Evolutionary conservation across 2,888 invertebrate genomes (phyloP).

Genomic region (Nebria salina): DNA sequence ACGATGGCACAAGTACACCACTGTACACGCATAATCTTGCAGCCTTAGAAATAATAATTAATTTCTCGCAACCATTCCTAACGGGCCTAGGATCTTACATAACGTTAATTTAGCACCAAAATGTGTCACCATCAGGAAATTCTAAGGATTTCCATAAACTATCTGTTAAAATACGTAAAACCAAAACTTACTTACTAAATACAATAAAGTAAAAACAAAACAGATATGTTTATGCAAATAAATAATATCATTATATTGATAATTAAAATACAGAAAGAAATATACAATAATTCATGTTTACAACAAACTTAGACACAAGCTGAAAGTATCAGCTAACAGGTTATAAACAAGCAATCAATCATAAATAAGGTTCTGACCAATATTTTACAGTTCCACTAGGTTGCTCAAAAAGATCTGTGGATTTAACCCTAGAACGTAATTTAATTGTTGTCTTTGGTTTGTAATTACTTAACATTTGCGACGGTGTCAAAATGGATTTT

Average conservation of each 20-base stretch:
- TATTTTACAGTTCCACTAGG: conserved; percentile 62
- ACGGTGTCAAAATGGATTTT: conserved; percentile 77
- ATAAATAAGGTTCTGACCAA: conserved; percentile 61
- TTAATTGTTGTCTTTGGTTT: conserved; percentile 74
- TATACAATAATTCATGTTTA: conserved; percentile 12
- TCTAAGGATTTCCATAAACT: no score
- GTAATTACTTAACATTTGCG: conserved; percentile 77
- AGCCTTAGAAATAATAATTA: no score
- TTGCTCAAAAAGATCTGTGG: conserved; percentile 66
- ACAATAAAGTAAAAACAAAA: not conserved
- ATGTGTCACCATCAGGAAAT: no score
- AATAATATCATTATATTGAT: conserved; percentile 7
- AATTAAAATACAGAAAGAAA: conserved; percentile 4
- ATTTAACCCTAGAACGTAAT: conserved; percentile 74
- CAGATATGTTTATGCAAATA: not conserved
- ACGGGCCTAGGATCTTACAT: no score
- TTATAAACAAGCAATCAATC: not conserved
- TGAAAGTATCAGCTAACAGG: not conserved
- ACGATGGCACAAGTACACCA: no score
- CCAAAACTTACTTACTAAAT: no score
- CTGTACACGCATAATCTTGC: no score
- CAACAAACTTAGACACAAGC: conserved; percentile 3
- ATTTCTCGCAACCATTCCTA: no score
- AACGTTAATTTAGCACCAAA: no score
- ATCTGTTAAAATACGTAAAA: no score